Base-by-base conservation (phyloP, 2,113 vertebrate species). In the Monarcha castaneiventris region DNA sequence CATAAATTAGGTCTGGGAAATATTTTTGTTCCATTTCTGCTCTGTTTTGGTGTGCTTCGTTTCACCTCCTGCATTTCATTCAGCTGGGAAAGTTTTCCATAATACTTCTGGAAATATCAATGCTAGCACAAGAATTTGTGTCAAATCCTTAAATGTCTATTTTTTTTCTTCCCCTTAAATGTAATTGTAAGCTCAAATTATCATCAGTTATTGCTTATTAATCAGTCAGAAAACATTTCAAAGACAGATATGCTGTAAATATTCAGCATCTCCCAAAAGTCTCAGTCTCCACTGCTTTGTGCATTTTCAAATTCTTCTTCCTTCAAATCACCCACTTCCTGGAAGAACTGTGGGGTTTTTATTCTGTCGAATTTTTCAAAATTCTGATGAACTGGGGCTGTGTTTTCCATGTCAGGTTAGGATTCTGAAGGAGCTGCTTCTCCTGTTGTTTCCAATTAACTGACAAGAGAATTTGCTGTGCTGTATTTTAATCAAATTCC, bases 401-500 rank as follows among this genome's bases (percentile, higher is more conserved):
- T 51, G 4, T 0, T 66, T 77, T 19, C 29, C 10, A 0, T 4
- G 4, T 54, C 35, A 27, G 1, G 0, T 19, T 14, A 10, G 14
- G 13, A 29, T 43, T 55, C 19, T 87, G 51, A 22, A 56, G 30
- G 22, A 64, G 6, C 30, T 26, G 14, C 33, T 89, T 37, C 43
- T 63, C 17, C 33, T n/a, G 6, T 13, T 37, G 8, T 20, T 43
- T 51, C 25, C 46, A 2, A 20, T 25, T 33, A n/a, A 16, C 44
- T 10, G 8, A 11, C 19, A 22, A 32, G 3, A 15, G 25, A 9
- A 10, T 54, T 44, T 37, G 10, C 11, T 16, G 3, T 4, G 37
- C 4, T 54, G 21, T 0, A 0, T 25, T 63, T 27, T 11, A 35
- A 64, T 41, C 5, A 13, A 49, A 3, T 3, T 1, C 8, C 2